Evolutionary conservation across 2,888 invertebrate species (phyloP).

Genomic region (Cataglyphis cursor): DNA sequence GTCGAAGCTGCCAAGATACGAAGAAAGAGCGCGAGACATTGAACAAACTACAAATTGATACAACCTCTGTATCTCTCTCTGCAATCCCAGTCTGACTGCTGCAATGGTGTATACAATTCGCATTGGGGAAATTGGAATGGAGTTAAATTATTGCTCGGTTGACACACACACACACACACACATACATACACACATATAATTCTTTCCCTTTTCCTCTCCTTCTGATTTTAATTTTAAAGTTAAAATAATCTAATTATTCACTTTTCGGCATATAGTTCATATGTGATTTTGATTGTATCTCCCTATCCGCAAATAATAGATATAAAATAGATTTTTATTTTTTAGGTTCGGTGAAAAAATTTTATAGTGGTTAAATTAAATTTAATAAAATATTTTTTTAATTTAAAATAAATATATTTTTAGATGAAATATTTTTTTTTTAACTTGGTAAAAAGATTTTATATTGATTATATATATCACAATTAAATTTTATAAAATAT

Average conservation of each 20-base stretch:
- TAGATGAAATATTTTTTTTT: background rate
- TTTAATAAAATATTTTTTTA: conserved; percentile 13
- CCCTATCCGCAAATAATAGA: background rate
- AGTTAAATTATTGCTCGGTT: conserved; percentile 63
- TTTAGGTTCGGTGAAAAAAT: background rate
- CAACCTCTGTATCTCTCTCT: conserved; percentile 31
- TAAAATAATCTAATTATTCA: conserved; percentile 63
- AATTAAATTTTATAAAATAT: conserved; percentile 26
- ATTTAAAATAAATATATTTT: background rate
- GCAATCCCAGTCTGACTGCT: conserved; percentile 22
- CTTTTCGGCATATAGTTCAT: conserved; percentile 11
- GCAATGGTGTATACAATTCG: conserved; percentile 47
- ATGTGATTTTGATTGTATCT: background rate
- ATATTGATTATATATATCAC: background rate
- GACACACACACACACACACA: conserved; percentile 41
- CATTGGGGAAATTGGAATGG: conserved; percentile 58
- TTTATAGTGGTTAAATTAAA: background rate
- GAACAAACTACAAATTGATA: conserved; percentile 74
- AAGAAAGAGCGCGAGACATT: conserved; percentile 71
- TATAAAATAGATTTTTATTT: background rate
- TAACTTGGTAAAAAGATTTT: background rate
- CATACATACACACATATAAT: conserved; percentile 9
- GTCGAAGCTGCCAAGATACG: conserved; percentile 58
- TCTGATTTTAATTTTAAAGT: conserved; percentile 65
- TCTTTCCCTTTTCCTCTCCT: conserved; percentile 14